A percentile compares a stretch with the other conserved stretches of the same genome.
phyloP scores from a whole-genome alignment of 2,113 vertebrate genomes.

The Balaenoptera acutorostrata region DNA sequence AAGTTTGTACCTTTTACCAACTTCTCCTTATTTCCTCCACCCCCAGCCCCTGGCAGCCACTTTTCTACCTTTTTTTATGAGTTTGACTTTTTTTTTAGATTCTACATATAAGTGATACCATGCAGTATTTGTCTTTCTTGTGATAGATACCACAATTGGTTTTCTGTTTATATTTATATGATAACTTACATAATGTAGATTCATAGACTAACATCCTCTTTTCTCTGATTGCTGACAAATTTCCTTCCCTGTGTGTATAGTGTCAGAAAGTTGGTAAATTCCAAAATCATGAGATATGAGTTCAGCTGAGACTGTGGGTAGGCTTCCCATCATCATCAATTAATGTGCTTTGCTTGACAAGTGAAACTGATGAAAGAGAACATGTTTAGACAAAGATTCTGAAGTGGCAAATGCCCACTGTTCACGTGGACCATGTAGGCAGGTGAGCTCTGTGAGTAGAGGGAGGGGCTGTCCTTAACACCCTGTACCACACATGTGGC shows the following conservation, averaged over 20 bases:
- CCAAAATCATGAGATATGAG: neutral
- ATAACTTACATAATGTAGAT: neutral
- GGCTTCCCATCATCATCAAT: neutral
- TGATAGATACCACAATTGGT: neutral
- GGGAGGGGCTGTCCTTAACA: neutral
- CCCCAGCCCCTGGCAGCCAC: neutral
- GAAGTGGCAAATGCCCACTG: neutral
- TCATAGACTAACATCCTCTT: neutral
- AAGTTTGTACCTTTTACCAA: neutral
- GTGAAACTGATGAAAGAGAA: neutral
- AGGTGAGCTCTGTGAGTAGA: neutral
- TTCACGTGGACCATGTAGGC: neutral
- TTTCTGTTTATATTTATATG: neutral
- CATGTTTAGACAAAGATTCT: neutral
- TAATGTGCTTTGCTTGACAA: neutral
- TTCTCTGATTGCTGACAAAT: neutral
- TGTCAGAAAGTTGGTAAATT: slow-evolving; percentile 9
- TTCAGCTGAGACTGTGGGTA: neutral
- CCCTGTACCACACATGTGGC: neutral
- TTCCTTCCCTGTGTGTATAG: neutral
- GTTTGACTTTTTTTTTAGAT: neutral
- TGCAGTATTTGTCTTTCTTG: neutral
- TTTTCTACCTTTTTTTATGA: neutral
- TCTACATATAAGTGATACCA: neutral
- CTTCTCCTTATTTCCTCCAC: neutral